Evolutionary conservation across 1,140 invertebrate species (phyloP).

Genomic region (Ostrea edulis): DNA sequence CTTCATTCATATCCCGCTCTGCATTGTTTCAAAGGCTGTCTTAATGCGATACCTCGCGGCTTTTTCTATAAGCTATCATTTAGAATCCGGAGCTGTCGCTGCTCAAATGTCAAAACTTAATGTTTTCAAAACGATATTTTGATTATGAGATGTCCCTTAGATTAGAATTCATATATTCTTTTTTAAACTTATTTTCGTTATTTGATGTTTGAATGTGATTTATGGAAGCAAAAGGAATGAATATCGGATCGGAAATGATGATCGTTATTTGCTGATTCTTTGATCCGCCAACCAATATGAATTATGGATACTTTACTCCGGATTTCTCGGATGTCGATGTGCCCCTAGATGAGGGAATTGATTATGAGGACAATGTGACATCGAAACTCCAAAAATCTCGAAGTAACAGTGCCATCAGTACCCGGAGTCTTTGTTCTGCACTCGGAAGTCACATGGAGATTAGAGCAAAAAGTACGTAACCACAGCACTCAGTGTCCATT

Average conservation of each 20-base stretch:
- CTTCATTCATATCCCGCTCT: background rate
- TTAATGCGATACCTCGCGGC: background rate
- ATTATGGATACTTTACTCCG: constrained; percentile 12
- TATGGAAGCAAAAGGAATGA: background rate
- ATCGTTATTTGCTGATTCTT: background rate
- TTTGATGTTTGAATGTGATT: background rate
- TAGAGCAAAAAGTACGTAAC: constrained; percentile 1
- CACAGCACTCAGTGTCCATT: background rate
- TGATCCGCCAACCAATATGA: background rate
- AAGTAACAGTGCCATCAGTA: background rate
- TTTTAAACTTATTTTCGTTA: background rate
- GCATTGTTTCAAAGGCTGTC: background rate
- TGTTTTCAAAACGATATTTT: background rate
- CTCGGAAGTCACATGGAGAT: constrained; percentile 24
- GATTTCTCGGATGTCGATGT: background rate
- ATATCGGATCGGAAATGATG: background rate
- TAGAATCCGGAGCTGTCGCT: background rate
- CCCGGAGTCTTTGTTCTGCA: constrained; percentile 7
- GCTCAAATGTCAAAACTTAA: background rate
- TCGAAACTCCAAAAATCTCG: background rate
- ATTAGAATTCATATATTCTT: background rate
- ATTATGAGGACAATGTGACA: background rate
- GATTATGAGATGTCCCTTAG: background rate
- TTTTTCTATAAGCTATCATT: background rate
- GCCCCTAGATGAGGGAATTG: background rate